phyloP scores from a whole-genome alignment of 2,113 vertebrate species.

The Lepidothrix coronata region DNA sequence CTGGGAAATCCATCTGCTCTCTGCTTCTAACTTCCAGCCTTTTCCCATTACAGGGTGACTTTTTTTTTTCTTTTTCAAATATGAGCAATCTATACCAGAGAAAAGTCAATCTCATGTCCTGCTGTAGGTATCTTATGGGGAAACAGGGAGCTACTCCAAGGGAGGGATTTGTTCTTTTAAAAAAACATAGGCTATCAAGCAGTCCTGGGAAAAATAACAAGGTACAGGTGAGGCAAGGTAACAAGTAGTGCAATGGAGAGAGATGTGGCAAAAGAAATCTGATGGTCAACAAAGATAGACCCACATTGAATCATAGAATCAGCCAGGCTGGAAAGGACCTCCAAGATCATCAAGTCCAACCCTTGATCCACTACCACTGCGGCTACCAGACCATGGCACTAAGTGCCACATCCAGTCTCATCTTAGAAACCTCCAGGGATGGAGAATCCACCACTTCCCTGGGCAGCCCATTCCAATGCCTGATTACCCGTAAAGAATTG shows the following conservation, averaged over 20 bases:
- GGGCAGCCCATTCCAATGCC: too few species aligned
- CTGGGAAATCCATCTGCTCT: not conserved
- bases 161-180: not conserved
- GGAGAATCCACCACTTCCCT: too few species aligned
- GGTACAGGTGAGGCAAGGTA: not conserved
- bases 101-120: not conserved
- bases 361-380: too few species aligned
- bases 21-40: not conserved
- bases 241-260: not conserved
- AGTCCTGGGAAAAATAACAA: not conserved
- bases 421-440: too few species aligned
- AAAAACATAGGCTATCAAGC: accelerated
- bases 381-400: too few species aligned
- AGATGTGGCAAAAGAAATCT: not conserved
- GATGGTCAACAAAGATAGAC: not conserved
- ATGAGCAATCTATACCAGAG: not conserved
- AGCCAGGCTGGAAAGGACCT: too few species aligned
- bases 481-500: not conserved
- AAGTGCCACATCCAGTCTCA: too few species aligned
- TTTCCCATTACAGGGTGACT: not conserved
- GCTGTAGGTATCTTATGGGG: not conserved
- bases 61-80: not conserved
- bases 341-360: too few species aligned
- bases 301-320: too few species aligned
- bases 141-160: not conserved